Evolutionary conservation across 2,888 invertebrate genomes (phyloP), one percentile per base, ranked within the genome.

Genomic region (Stomorhina lunata): DNA sequence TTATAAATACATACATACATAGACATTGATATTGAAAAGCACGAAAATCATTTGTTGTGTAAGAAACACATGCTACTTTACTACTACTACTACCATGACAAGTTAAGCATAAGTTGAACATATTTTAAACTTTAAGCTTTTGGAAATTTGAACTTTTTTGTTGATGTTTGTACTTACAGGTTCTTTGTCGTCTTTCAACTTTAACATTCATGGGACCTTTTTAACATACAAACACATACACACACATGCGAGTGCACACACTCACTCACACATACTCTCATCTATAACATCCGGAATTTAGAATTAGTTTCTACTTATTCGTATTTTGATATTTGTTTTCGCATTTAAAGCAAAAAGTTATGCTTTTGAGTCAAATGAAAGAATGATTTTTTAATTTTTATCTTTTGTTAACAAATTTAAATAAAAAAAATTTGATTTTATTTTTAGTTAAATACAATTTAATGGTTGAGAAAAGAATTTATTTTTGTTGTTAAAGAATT

Each of bases 31-130:
- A 37, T 25, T 34, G 6, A 50, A 45, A 10, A 34, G 22, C 32
- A 57, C 12, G 15, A 22, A 57, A 59, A 48, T 48, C 7, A 12
- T n/a, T 22, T 48, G 12, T n/a, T n/a, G n/a, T n/a, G n/a, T 12
- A 25, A 7, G 20, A 34, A 59, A 72, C 71, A 45, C 34, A 34
- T 59, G 71, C 59, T 59, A n/a, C n/a, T n/a, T n/a, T n/a, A n/a
- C n/a, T n/a, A n/a, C n/a, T n/a, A n/a, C n/a, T n/a, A n/a, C n/a
- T n/a, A 32, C 71, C 15, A 48, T 22, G 25, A 12, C 34, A 43
- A 48, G 43, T 63, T 27, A 63, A 63, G 17, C 10, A 17, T 40
- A 20, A 59, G 22, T 6, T 22, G 20, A 12, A 22, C 12, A 59
- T 22, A 59, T 10, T 59, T 37, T 7, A 17, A 55, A 34, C 22